These are phyloP conservation scores for Turdus rufiventris DNA, from an alignment of 2,113 vertebrate genomes.

Conservation along the genomic window DNA sequence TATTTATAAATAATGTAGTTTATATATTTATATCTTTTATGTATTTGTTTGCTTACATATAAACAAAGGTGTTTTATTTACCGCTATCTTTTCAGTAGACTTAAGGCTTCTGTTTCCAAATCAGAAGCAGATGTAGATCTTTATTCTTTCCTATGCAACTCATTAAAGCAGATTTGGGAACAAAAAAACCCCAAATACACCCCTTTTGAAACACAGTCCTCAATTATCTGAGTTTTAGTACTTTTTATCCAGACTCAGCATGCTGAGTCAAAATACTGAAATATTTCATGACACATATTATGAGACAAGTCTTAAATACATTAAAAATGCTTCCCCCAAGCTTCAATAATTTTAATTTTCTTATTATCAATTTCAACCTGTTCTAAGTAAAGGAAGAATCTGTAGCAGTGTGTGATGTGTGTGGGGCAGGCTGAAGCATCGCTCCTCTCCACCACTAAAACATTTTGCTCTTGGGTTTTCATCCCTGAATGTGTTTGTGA, in stretches of 20 bases:
- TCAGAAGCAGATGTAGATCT: background rate
- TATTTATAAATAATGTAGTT: background rate
- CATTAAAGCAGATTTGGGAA: background rate
- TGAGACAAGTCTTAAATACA: background rate
- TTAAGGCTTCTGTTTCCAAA: background rate
- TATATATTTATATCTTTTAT: background rate
- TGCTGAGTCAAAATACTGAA: background rate
- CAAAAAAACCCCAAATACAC: accelerated
- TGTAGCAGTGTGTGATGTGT: accelerated
- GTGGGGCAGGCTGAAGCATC: background rate
- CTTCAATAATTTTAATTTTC: background rate
- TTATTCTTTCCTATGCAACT: background rate
- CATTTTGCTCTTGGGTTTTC: background rate
- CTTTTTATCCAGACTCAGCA: background rate
- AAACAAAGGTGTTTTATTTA: background rate
- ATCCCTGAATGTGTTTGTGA: background rate
- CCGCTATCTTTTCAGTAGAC: background rate
- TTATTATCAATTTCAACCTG: background rate
- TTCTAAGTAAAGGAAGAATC: background rate
- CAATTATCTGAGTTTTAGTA: background rate
- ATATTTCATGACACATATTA: background rate
- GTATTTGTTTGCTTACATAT: background rate
- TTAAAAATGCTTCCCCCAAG: background rate
- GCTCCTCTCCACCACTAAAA: background rate
- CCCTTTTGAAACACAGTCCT: background rate